These are phyloP conservation scores for Yponomeuta cagnagella DNA, from an alignment of 2,888 invertebrate species.

Conservation along the genomic window DNA sequence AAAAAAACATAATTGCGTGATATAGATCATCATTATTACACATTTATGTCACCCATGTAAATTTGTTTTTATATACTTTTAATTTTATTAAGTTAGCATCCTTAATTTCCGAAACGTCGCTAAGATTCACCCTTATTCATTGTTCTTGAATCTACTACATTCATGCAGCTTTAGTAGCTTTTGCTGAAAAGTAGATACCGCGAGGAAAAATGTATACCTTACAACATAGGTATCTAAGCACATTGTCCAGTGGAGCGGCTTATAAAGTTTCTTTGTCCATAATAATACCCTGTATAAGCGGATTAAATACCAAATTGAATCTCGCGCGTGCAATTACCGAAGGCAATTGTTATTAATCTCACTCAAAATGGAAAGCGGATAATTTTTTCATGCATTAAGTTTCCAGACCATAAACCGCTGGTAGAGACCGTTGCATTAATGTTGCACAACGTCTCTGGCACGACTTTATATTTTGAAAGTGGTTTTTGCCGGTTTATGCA, in stretches of 20 bases:
- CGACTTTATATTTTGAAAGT: slow-evolving; percentile 29
- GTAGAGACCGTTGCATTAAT: slow-evolving; percentile 16
- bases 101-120: too few species aligned
- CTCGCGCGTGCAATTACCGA: not conserved
- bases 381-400: slow-evolving; percentile 15
- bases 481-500: slow-evolving; percentile 24
- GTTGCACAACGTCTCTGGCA: slow-evolving; percentile 19
- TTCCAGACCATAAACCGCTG: slow-evolving; percentile 16
- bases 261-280: not conserved
- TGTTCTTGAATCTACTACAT: too few species aligned
- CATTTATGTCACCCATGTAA: too few species aligned
- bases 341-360: slow-evolving; percentile 3
- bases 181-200: too few species aligned
- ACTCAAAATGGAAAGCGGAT: slow-evolving; percentile 12
- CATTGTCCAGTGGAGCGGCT: not conserved
- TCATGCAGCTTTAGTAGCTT: too few species aligned
- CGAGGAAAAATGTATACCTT: too few species aligned
- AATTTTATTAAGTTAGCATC: too few species aligned
- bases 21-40: too few species aligned
- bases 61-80: too few species aligned
- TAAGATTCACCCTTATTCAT: too few species aligned
- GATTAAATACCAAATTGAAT: not conserved
- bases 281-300: not conserved
- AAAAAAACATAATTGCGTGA: too few species aligned
- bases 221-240: too few species aligned